Base-by-base conservation (phyloP, 1,140 invertebrate genomes). In the Drosophila micromelanica region DNA sequence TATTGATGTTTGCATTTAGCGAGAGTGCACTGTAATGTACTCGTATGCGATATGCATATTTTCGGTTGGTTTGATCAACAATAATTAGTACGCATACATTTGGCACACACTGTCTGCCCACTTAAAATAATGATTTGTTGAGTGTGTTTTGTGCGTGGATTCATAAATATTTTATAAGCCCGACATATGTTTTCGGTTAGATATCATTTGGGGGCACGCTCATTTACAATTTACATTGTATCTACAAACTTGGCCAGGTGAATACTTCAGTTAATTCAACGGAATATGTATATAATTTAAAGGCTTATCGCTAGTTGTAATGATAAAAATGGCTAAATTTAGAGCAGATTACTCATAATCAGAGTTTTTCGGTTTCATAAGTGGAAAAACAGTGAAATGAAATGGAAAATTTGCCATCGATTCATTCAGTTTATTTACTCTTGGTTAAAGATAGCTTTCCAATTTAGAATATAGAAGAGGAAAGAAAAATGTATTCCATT, bases 161-260 rank as follows among this genome's bases (percentile, higher is more conserved):
- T 86, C 74, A 81, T 81, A 64, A 81, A 82, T 86, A 86, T 86
- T 87, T 78, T 60, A 87, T 87, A 55, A 60, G 56, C 15, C 17
- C 5, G 7, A 43, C 9, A 59, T 38, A 35, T 35, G 32, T 9
- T 35, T 46, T 35, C 9, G 32, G 32, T 9, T 9, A 27, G 12
- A 23, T 2, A 27, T 5, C 11, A 20, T 13, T 15, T 49, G 8
- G 45, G 20, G 9, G 20, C 45, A 46, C 11, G 12, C 9, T 20
- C 20, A 9, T 38, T 40, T 15, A 6, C 38, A 40, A 40, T n/a
- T 40, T 40, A 40, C 38, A 40, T 13, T 5, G 12, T 20, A 7
- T 1, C 5, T 43, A 43, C 40, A 7, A 7, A 15, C 1, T 17
- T 23, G 13, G 23, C 3, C 48, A 32, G 46, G 20, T 35, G 17